Percentiles rank a stretch among this genome's conserved stretches.
These are phyloP conservation scores for Phalacrocorax carbo DNA, from an alignment of 2,113 vertebrate genomes.

Conservation along the genomic window DNA sequence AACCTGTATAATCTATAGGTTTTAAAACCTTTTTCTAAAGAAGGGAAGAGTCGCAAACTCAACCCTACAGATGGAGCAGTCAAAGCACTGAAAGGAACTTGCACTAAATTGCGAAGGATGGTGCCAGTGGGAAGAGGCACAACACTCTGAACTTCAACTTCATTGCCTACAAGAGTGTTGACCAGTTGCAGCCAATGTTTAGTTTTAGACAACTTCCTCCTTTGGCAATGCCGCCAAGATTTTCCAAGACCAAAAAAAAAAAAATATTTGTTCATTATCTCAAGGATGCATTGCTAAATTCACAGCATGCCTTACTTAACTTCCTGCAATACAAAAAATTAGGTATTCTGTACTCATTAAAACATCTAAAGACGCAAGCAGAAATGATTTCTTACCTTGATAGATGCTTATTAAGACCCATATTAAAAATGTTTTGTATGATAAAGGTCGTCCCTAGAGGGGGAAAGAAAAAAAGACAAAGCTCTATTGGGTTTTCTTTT, in stretches of 20 bases:
- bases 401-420: conserved; percentile 99
- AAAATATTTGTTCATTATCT: not conserved
- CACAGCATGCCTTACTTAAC: not conserved
- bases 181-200: not conserved
- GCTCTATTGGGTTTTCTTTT: not conserved
- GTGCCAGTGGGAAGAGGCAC: not conserved
- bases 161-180: not conserved
- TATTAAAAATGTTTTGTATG: conserved; percentile 95
- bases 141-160: not conserved
- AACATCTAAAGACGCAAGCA: not conserved
- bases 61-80: not conserved
- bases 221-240: not conserved
- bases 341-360: not conserved
- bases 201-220: not conserved
- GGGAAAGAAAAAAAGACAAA: not conserved
- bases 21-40: not conserved
- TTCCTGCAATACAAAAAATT: not conserved
- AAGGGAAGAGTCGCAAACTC: not conserved
- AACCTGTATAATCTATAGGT: not conserved
- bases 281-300: not conserved
- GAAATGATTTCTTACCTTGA: conserved; percentile 84
- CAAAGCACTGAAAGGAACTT: not conserved
- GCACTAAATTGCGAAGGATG: not conserved
- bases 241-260: not conserved
- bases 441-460: conserved; percentile 87